Evolutionary conservation across 2,888 invertebrate species (phyloP).

Genomic region (Eucriotettix oculatus): DNA sequence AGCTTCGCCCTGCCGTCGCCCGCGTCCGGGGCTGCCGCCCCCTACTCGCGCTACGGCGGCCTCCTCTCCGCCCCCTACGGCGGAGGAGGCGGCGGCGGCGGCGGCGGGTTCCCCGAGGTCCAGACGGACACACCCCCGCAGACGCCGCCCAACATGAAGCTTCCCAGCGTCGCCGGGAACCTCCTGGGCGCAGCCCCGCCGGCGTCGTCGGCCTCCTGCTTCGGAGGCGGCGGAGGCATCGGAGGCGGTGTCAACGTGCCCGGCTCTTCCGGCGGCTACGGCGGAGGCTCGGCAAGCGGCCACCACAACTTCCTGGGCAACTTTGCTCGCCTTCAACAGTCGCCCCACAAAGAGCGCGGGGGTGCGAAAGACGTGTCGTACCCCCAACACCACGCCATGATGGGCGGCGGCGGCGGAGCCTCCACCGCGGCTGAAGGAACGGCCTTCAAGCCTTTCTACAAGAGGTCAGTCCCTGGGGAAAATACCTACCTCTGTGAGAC

Average conservation of each 20-base stretch:
- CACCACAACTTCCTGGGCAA: constrained; percentile 22
- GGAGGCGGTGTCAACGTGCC: constrained; percentile 29
- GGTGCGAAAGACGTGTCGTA: constrained; percentile 4
- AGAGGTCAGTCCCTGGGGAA: constrained; percentile 45
- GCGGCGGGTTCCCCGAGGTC: constrained; percentile 53
- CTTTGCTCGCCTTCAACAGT: constrained; percentile 31
- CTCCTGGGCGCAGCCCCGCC: constrained; percentile 26
- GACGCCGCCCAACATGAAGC: constrained; percentile 87
- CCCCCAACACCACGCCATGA: constrained; percentile 19
- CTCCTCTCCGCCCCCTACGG: constrained; percentile 20
- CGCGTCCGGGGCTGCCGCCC: constrained; percentile 25
- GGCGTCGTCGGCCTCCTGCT: constrained; percentile 27
- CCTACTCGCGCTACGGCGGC: constrained; percentile 26
- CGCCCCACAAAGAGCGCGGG: constrained; percentile 25
- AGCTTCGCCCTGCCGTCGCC: constrained; percentile 38
- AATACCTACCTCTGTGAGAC: background rate
- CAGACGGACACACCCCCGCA: constrained; percentile 82
- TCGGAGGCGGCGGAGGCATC: constrained; percentile 24
- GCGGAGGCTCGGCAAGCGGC: constrained; percentile 27
- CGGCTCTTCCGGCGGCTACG: constrained; percentile 32
- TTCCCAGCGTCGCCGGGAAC: constrained; percentile 61
- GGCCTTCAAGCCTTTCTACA: constrained; percentile 80
- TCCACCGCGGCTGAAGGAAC: constrained; percentile 33
- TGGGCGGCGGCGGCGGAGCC: constrained; percentile 31
- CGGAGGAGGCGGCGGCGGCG: constrained; percentile 26